Evolutionary conservation across 2,113 vertebrate genomes (phyloP).

Genomic region (Ornithorhynchus anatinus): DNA sequence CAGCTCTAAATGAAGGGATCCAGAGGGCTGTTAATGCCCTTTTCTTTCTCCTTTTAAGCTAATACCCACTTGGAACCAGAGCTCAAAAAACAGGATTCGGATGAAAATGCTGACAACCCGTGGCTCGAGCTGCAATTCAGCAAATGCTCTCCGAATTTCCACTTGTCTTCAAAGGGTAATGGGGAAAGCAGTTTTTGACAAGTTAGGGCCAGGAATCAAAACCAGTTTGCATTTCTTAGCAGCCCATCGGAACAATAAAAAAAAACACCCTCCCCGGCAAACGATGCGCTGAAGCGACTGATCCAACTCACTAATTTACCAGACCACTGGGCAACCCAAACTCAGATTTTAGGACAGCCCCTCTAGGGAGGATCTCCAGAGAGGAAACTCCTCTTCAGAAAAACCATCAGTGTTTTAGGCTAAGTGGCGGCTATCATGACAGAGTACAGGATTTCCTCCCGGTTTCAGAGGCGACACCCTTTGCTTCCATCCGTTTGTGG

Average conservation of each 20-base stretch:
- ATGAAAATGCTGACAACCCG: neutral
- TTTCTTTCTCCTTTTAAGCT: no score
- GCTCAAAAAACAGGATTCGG: neutral
- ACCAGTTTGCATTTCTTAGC: neutral
- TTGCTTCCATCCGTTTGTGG: conserved; percentile 17
- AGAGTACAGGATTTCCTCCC: conserved; percentile 28
- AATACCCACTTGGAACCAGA: neutral
- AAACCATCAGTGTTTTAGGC: conserved; percentile 33
- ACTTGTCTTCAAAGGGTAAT: neutral
- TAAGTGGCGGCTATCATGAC: neutral
- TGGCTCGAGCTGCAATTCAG: neutral
- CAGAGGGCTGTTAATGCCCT: no score
- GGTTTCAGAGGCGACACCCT: conserved; percentile 1
- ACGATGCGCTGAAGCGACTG: conserved; percentile 11
- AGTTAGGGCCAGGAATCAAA: neutral
- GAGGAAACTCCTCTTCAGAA: conserved; percentile 11
- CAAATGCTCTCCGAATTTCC: neutral
- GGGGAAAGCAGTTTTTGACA: neutral
- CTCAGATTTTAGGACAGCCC: conserved; percentile 30
- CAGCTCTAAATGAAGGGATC: no score
- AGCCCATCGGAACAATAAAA: conserved; percentile 11
- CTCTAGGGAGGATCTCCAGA: conserved; percentile 21
- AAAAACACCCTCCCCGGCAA: no score
- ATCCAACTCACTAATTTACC: neutral
- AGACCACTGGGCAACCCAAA: neutral